Conservation (phyloP, 2,888 invertebrate species). For the Archaeoteleia sp. region DNA sequence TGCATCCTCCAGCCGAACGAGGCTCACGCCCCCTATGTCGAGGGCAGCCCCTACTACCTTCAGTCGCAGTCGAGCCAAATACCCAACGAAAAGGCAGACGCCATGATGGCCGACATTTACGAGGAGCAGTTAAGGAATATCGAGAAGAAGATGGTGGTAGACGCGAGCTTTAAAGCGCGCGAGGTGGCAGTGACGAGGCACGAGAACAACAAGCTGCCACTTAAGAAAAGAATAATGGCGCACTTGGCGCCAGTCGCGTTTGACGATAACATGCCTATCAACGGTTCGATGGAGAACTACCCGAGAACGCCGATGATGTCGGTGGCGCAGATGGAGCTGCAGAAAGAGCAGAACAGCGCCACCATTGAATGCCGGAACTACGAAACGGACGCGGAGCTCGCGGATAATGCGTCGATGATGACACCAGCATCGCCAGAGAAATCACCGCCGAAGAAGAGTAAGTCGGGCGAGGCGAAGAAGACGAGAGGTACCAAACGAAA, state of each 20-base stretch:
- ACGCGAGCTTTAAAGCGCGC: slow-evolving; percentile 54
- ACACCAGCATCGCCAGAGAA: slow-evolving; percentile 20
- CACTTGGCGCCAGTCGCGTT: slow-evolving; percentile 59
- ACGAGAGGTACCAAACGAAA: slow-evolving; percentile 47
- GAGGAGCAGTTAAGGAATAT: too few species aligned
- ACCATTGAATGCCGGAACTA: too few species aligned
- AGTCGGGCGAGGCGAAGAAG: slow-evolving; percentile 26
- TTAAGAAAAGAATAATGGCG: slow-evolving; percentile 69
- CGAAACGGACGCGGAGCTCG: too few species aligned
- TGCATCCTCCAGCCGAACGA: slow-evolving; percentile 64
- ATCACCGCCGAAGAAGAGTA: slow-evolving; percentile 52
- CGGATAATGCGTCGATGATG: background rate
- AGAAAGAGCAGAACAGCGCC: too few species aligned
- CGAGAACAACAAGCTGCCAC: slow-evolving; percentile 64
- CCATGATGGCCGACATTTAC: slow-evolving; percentile 57
- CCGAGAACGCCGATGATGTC: slow-evolving; percentile 64
- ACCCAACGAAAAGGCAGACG: slow-evolving; percentile 59
- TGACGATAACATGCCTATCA: slow-evolving; percentile 52
- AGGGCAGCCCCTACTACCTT: slow-evolving; percentile 64
- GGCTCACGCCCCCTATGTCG: slow-evolving; percentile 55
- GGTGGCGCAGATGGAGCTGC: too few species aligned
- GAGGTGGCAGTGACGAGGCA: slow-evolving; percentile 57
- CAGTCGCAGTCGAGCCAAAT: slow-evolving; percentile 59
- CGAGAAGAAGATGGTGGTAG: too few species aligned
- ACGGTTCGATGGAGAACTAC: slow-evolving; percentile 57